Percentiles rank a stretch among this genome's conserved stretches.
phyloP scores from a whole-genome alignment of 2,113 vertebrate genomes.

The Ceuthmochares aereus region DNA sequence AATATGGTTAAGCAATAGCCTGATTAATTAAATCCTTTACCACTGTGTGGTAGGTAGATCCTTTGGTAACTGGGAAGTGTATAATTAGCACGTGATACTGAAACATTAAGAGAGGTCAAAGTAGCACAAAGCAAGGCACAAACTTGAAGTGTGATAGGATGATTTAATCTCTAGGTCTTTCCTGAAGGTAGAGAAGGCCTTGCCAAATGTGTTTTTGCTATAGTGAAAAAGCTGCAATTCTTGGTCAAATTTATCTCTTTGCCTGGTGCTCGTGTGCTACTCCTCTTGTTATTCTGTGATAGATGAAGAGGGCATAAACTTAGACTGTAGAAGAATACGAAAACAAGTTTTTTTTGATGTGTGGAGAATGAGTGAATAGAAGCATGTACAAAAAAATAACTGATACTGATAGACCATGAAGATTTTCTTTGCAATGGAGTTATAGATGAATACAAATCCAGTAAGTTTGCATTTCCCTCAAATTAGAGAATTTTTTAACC shows the following conservation, averaged over 20 bases:
- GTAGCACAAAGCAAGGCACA: neutral
- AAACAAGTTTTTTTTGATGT: neutral
- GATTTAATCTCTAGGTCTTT: neutral
- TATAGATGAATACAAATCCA: neutral
- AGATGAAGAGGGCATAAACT: neutral
- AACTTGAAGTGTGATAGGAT: neutral
- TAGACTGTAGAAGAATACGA: neutral
- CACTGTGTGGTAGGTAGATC: neutral
- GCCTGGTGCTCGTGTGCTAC: neutral
- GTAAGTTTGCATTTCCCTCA: neutral
- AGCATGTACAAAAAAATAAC: neutral
- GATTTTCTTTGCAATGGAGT: neutral
- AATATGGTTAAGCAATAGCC: neutral
- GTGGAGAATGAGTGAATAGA: neutral
- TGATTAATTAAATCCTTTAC: neutral
- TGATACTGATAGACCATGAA: neutral
- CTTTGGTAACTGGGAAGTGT: neutral
- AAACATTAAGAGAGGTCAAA: neutral
- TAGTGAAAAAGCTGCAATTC: neutral
- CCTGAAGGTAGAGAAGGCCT: neutral
- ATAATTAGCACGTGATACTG: neutral
- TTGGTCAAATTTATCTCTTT: neutral
- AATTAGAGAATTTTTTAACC: neutral
- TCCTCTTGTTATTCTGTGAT: neutral
- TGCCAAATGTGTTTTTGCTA: neutral